A percentile compares a stretch with the other conserved stretches of the same genome.
Evolutionary conservation across 2,888 invertebrate genomes (phyloP).

Genomic region (Tribolium freemani): DNA sequence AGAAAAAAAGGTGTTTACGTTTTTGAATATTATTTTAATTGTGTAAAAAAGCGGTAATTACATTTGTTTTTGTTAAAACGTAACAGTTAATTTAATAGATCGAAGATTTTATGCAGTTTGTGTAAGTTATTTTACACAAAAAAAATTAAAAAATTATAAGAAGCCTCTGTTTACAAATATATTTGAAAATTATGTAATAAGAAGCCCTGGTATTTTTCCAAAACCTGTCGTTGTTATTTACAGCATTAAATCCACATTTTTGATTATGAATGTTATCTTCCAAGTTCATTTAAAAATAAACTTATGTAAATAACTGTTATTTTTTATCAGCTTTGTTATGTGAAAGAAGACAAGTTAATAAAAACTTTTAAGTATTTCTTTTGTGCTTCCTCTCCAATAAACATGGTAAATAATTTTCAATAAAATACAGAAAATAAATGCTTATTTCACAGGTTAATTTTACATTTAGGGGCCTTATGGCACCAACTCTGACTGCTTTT

Average conservation of each 20-base stretch:
- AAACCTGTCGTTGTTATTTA: neutral
- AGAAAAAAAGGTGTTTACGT: no score
- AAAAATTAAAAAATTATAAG: neutral
- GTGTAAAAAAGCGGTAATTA: no score
- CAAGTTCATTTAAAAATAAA: neutral
- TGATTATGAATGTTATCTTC: neutral
- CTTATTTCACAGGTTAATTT: slow-evolving; percentile 67
- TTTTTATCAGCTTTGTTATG: neutral
- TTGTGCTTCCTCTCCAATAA: neutral
- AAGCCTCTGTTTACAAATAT: neutral
- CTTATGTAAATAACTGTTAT: neutral
- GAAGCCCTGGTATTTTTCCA: neutral
- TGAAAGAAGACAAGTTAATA: neutral
- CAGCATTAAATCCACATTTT: neutral
- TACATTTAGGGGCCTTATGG: slow-evolving; percentile 76
- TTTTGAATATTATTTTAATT: no score
- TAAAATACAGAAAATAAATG: neutral
- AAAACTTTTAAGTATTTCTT: neutral
- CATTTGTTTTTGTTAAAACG: no score
- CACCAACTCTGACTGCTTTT: slow-evolving; percentile 81
- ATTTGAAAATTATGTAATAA: neutral
- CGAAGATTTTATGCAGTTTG: no score
- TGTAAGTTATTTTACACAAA: neutral
- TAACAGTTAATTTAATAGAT: no score
- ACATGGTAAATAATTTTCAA: neutral